Conservation (phyloP, 2,797 vertebrate genomes). For the Myripristis jacobus region DNA sequence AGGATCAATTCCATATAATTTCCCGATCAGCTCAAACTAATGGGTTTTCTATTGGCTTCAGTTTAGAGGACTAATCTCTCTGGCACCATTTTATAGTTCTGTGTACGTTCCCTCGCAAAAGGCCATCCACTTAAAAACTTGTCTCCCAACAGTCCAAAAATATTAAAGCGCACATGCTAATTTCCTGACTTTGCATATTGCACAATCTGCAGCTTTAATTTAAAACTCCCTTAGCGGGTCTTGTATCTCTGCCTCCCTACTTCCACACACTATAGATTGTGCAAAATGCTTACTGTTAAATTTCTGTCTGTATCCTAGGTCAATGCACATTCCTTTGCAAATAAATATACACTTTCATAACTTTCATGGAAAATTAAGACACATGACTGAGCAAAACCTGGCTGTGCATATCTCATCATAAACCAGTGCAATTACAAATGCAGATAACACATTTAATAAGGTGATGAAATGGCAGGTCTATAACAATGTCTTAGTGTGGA, state of each 20-base stretch:
- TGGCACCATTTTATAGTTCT: slow-evolving; percentile 69
- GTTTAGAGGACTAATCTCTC: slow-evolving; percentile 72
- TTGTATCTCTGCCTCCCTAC: slow-evolving; percentile 60
- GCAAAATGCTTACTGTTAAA: slow-evolving; percentile 66
- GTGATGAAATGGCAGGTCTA: slow-evolving; percentile 7
- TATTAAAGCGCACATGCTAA: slow-evolving; percentile 79
- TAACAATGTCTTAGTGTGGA: slow-evolving; percentile 33
- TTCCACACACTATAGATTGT: slow-evolving; percentile 67
- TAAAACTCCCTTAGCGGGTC: slow-evolving; percentile 71
- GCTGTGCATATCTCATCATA: slow-evolving; percentile 22
- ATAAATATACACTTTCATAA: slow-evolving; percentile 22
- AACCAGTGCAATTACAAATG: slow-evolving; percentile 9
- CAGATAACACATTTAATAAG: slow-evolving; percentile 19
- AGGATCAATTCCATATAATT: slow-evolving; percentile 85
- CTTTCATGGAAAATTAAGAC: slow-evolving; percentile 50
- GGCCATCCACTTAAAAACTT: slow-evolving; percentile 71
- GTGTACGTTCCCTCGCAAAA: slow-evolving; percentile 67
- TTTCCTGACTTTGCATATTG: slow-evolving; percentile 76
- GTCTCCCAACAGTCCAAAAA: slow-evolving; percentile 76
- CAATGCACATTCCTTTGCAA: slow-evolving; percentile 49
- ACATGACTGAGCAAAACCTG: slow-evolving; percentile 30
- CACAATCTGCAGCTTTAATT: slow-evolving; percentile 72
- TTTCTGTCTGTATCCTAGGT: slow-evolving; percentile 61
- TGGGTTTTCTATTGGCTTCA: slow-evolving; percentile 82
- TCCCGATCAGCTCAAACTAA: slow-evolving; percentile 84